Base-by-base conservation (phyloP, 2,888 invertebrate species). In the Eutolmus rufibarbis region DNA sequence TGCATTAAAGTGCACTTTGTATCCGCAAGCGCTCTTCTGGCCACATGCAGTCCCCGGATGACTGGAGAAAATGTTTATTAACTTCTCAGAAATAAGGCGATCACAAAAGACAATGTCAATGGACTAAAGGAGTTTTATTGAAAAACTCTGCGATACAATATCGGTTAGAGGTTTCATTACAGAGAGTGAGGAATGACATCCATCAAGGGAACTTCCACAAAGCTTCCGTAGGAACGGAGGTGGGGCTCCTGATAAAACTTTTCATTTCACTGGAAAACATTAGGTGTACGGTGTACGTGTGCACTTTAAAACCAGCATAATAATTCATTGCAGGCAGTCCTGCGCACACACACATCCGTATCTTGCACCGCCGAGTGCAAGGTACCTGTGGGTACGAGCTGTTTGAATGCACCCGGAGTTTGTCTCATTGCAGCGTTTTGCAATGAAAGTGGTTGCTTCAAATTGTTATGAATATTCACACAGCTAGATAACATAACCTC, bases 381-480 rank as follows among this genome's bases (percentile, higher is more conserved):
- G 37, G 43, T 28, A 66, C 37, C 78, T 78, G 19, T 78, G 19
- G 19, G 31, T 28, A 46, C 46, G 79, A 9, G 5, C 34, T 31
- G 51, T 51, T 28, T 43, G 78, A 78, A 78, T 51, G 43, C 76
- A 23, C 23, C 40, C 28, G 31, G 31, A 28, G 19, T 79, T 79
- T 79, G 79, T 79, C 23, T 51, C 79, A 79, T 79, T 79, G 79
- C 79, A 51, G 51, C 46, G 79, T 28, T 79, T 79, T 79, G 79
- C 23, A 79, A 79, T 79, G 79, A 31, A 79, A 79, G 79, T 79
- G 51, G 46, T 79, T 79, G 79, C 43, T 79, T 79, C 23, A 79
- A 79, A 79, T 79, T 79, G 51, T 79, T 79, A 79, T 79, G 79
- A 79, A 79, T 79, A 79, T 79, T 79, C 51, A 79, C 79, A 79